A percentile compares a stretch with the other conserved stretches of the same genome.
Evolutionary conservation across 35 echinoderm and acorn worm genomes (phyloP).

Genomic region (Chiridota heheva): DNA sequence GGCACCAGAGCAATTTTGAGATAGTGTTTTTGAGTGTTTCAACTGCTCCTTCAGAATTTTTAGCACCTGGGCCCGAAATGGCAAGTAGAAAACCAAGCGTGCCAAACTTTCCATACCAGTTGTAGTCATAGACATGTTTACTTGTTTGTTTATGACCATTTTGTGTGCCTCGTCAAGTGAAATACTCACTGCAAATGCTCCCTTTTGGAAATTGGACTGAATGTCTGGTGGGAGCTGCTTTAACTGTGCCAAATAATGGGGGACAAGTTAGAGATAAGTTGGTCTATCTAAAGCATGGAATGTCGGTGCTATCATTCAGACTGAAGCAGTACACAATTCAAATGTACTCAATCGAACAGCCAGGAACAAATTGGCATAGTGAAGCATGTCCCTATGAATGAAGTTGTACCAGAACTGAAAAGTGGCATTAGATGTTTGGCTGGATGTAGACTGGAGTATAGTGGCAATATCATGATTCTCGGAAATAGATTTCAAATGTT

Average conservation of each 20-base stretch:
- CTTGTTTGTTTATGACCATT: conserved; percentile 39
- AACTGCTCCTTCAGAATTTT: not conserved
- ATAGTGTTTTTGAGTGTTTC: not conserved
- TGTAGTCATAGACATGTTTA: conserved; percentile 39
- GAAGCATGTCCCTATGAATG: conserved; percentile 21
- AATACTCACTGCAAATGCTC: conserved; percentile 12
- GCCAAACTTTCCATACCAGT: not conserved
- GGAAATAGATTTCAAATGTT: not conserved
- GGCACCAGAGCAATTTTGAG: not conserved
- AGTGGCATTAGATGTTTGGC: not conserved
- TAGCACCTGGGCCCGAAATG: not conserved
- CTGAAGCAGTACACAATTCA: conserved; percentile 14
- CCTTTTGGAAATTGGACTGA: not conserved
- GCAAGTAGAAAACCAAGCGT: conserved; percentile 18
- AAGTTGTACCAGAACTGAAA: not conserved
- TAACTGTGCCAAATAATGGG: not conserved
- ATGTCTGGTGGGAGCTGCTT: conserved; percentile 1
- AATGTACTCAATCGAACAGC: conserved; percentile 5
- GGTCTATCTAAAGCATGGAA: conserved; percentile 45
- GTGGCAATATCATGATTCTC: not conserved
- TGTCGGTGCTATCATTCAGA: conserved; percentile 19
- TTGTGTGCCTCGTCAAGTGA: conserved; percentile 19
- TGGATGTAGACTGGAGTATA: not conserved
- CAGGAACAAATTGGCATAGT: conserved; percentile 7
- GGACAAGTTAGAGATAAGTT: conserved; percentile 20